phyloP scores from a whole-genome alignment of 92 coral and sea anemone species.

The Bergia sp. region DNA sequence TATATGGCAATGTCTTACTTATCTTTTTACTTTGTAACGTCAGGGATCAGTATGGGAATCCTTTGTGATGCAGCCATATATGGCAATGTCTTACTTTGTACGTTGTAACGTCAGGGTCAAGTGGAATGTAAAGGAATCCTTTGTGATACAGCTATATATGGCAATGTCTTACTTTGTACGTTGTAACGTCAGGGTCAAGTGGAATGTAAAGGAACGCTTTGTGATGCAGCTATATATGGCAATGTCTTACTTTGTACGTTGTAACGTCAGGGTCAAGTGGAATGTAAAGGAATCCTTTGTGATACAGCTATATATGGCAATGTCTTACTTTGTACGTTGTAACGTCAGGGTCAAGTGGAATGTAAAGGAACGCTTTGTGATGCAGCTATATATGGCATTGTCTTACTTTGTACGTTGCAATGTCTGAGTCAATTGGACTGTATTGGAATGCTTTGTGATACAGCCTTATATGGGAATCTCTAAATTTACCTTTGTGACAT shows the following conservation, averaged over 20 bases:
- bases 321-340: neutral
- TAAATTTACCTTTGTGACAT: neutral
- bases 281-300: conserved; percentile 11
- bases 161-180: neutral
- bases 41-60: neutral
- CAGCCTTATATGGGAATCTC: neutral
- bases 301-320: conserved; percentile 7
- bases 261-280: conserved; percentile 5
- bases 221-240: neutral
- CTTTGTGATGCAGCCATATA: conserved; percentile 36
- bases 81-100: too few relatives aligned
- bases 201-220: neutral
- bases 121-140: neutral
- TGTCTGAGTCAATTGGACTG: neutral
- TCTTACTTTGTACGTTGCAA: neutral
- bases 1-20: neutral
- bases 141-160: conserved; percentile 10
- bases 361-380: neutral
- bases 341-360: neutral
- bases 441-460: conserved; percentile 16
- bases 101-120: neutral
- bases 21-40: too few relatives aligned
- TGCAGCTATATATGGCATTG: neutral
- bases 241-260: neutral
- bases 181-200: neutral